These are phyloP conservation scores for Pagrus major DNA, from an alignment of 2,113 vertebrate genomes.

Conservation along the genomic window DNA sequence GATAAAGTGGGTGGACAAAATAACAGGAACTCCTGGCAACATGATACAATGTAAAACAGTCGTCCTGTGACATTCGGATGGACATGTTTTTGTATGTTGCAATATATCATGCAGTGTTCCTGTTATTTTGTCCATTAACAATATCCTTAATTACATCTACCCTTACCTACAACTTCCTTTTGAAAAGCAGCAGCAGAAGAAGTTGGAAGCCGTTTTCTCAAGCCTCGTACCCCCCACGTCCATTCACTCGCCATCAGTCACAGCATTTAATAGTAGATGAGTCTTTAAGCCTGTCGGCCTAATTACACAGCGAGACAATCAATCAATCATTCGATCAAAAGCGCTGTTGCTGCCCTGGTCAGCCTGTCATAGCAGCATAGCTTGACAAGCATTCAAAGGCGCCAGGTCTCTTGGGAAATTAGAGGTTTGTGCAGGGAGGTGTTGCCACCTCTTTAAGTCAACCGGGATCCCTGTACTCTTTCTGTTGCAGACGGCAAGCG, in stretches of 20 bases:
- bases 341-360: conserved; percentile 25
- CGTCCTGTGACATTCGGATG: neutral
- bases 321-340: conserved; percentile 66
- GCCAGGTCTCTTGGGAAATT: conserved; percentile 67
- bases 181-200: neutral
- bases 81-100: conserved; percentile 11
- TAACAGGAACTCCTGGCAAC: neutral
- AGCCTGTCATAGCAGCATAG: conserved; percentile 52
- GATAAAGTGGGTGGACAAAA: neutral
- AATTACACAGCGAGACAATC: conserved; percentile 60
- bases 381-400: conserved; percentile 56
- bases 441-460: conserved; percentile 32
- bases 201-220: conserved; percentile 10
- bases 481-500: conserved; percentile 93
- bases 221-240: conserved; percentile 7
- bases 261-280: conserved; percentile 47
- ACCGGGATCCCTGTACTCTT: conserved; percentile 29
- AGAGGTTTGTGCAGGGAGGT: conserved; percentile 34
- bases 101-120: neutral
- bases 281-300: conserved; percentile 52
- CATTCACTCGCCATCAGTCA: conserved; percentile 47
- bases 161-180: neutral
- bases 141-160: neutral
- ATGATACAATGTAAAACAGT: conserved; percentile 20
- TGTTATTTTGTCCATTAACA: conserved; percentile 13